Evolutionary conservation across 2,113 vertebrate species (phyloP), one percentile per base, ranked within the genome.

Genomic region (Sorex araneus): DNA sequence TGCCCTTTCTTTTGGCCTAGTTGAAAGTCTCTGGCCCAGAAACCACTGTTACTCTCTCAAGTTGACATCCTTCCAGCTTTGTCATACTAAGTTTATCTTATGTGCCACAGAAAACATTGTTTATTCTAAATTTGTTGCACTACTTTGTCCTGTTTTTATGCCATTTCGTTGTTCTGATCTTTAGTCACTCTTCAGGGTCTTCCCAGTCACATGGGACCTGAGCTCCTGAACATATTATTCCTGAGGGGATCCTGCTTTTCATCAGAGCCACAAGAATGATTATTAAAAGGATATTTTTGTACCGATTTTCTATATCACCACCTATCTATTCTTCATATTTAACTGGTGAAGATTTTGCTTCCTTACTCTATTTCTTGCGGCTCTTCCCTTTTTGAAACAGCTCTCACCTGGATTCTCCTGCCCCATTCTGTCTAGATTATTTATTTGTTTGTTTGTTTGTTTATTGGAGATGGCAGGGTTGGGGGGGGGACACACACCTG

Each of bases 231-330:
- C 11, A 16, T 4, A 13, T 54, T 10, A 10, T 43, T 85, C n/a
- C 34, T 45, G 4, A 64, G 21, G 36, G 36, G 36, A 34, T 28
- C 5, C 7, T 1, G 3, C 16, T 3, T 0, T n/a, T 28, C 30
- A 36, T 54, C 16, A 32, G 27, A 50, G 12, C 32, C 8, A 28
- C 8, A 28, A 19, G 15, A 18, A 9, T 10, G 8, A 12, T 47
- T 23, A 11, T 3, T 30, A 34, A 34, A 12, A 64, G 30, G 7
- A 4, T 12, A 10, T 21, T 23, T 70, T 25, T 19, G 18, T 1
- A 0, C 11, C 60, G 16, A 0, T 69, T 32, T 57, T 1, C 21
- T 18, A 36, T 73, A 21, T 80, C 34, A 1, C 2, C 9, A 40
- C 18, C 32, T 25, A 0, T 6, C 75, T 10, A 15, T 13, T 75